phyloP scores from a whole-genome alignment of 2,888 invertebrate species.

The Sinhomidia bicolor region DNA sequence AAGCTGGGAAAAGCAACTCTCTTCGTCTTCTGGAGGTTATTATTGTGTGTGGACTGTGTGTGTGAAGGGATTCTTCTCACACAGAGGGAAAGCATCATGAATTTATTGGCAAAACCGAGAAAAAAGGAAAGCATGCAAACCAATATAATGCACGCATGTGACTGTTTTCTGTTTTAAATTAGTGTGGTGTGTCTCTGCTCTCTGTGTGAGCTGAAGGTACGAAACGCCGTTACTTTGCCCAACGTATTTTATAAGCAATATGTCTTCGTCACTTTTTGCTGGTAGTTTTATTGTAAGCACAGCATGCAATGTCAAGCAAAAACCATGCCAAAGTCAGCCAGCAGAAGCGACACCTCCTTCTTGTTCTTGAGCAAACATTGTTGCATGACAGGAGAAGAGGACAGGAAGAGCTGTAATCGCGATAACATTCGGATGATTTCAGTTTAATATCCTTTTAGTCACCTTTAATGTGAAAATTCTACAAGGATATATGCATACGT shows the following conservation, averaged over 20 bases:
- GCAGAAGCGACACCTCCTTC: background rate
- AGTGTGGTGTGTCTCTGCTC: background rate
- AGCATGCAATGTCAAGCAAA: slow-evolving; percentile 9
- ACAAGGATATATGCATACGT: too few relatives aligned
- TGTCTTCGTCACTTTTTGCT: background rate
- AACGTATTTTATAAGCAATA: background rate
- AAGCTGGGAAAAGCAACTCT: background rate
- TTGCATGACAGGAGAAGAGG: background rate
- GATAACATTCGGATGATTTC: background rate
- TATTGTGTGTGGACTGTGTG: too few relatives aligned
- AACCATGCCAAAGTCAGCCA: background rate
- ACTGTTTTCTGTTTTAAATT: too few relatives aligned
- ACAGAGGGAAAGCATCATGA: too few relatives aligned
- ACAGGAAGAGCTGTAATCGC: background rate
- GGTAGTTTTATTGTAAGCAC: background rate
- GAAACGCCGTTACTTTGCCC: background rate
- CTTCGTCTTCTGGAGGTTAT: background rate
- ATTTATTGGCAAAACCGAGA: too few relatives aligned
- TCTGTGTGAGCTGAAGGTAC: background rate
- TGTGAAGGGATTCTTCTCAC: too few relatives aligned
- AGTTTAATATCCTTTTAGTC: background rate
- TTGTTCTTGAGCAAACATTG: background rate
- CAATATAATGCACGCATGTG: too few relatives aligned
- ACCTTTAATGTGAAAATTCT: background rate
- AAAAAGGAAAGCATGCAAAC: too few relatives aligned